A percentile compares a stretch with the other conserved stretches of the same genome.
Evolutionary conservation across 2,113 vertebrate species (phyloP).

Genomic region (Raja brachyura): DNA sequence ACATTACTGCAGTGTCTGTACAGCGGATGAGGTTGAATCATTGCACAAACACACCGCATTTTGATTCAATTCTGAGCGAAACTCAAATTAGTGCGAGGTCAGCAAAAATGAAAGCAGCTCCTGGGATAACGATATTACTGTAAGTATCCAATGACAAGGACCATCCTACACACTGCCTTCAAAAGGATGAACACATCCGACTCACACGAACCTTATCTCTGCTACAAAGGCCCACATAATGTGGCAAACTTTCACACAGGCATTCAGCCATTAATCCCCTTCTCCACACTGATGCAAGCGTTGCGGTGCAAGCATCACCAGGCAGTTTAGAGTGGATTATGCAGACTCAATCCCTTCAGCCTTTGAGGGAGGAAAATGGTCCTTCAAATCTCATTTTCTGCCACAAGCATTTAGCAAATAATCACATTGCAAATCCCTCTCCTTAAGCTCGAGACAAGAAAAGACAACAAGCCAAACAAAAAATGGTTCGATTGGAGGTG

Average conservation of each 20-base stretch:
- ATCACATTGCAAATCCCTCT: slow-evolving; percentile 59
- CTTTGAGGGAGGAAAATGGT: slow-evolving; percentile 55
- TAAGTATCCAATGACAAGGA: background rate
- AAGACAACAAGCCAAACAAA: background rate
- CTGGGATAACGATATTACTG: background rate
- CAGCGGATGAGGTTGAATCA: background rate
- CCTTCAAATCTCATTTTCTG: slow-evolving; percentile 65
- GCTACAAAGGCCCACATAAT: slow-evolving; percentile 54
- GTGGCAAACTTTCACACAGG: slow-evolving; percentile 58
- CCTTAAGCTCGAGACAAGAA: slow-evolving; percentile 11
- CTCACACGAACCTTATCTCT: slow-evolving; percentile 54
- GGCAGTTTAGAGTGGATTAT: slow-evolving; percentile 66
- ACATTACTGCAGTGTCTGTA: background rate
- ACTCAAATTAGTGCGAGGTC: background rate
- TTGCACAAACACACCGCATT: background rate
- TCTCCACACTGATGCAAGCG: slow-evolving; percentile 58
- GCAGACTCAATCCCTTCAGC: slow-evolving; percentile 56
- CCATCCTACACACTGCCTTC: background rate
- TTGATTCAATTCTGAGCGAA: background rate
- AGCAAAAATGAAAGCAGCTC: background rate
- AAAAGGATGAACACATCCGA: background rate
- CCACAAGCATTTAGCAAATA: slow-evolving; percentile 56
- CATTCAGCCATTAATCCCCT: slow-evolving; percentile 60
- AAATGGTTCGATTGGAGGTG: too few relatives aligned
- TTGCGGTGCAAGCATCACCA: slow-evolving; percentile 52